These are phyloP conservation scores for Malthinus flaveolus DNA, from an alignment of 2,888 invertebrate species.

Conservation along the genomic window DNA sequence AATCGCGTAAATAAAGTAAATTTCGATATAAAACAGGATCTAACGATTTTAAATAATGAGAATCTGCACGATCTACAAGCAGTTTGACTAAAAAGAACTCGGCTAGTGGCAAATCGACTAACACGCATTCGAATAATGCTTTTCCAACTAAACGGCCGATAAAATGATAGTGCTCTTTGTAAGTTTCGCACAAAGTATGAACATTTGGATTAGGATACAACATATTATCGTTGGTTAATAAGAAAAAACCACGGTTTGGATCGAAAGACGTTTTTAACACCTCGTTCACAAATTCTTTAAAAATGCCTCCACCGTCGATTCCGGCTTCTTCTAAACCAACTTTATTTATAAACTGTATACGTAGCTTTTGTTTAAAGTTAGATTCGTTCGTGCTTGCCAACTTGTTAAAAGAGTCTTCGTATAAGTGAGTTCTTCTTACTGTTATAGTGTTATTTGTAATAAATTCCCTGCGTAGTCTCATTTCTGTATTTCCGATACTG, in stretches of 20 bases:
- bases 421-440: constrained; percentile 88
- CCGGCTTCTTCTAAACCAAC: constrained; percentile 94
- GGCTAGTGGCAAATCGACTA: constrained; percentile 93
- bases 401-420: constrained; percentile 97
- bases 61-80: constrained; percentile 74
- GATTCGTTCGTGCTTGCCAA: constrained; percentile 76
- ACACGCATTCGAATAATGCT: constrained; percentile 91
- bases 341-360: constrained; percentile 88
- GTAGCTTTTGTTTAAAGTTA: constrained; percentile 80
- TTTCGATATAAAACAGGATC: constrained; percentile 93
- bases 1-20: constrained; percentile 83
- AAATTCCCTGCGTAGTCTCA: constrained; percentile 49
- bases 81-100: constrained; percentile 93
- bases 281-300: constrained; percentile 93
- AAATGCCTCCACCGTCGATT: constrained; percentile 96
- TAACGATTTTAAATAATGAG: constrained; percentile 90
- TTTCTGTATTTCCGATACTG: constrained; percentile 48
- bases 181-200: constrained; percentile 81
- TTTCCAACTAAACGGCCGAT: constrained; percentile 94
- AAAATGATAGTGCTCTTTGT: constrained; percentile 89
- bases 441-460: constrained; percentile 59
- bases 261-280: constrained; percentile 94
- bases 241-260: constrained; percentile 93
- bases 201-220: constrained; percentile 96
- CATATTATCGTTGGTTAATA: constrained; percentile 86